Evolutionary conservation across 2,797 vertebrate species (phyloP), one percentile per base, ranked within the genome.

Genomic region (Hemibagrus guttatus): DNA sequence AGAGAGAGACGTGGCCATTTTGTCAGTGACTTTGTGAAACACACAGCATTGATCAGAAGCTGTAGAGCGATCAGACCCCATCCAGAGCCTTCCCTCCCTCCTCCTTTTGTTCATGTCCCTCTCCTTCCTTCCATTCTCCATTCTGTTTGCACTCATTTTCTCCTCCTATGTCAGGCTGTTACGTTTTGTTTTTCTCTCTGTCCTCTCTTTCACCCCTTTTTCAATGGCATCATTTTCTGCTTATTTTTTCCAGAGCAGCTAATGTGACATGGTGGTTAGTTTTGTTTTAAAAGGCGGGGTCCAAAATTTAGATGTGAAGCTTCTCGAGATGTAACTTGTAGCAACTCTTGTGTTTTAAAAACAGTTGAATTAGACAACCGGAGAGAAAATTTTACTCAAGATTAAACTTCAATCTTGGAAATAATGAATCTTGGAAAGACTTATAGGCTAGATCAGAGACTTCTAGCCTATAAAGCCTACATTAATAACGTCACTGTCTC

Each of bases 11-110:
- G 75, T 82, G 71, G 61, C 59, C 76, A 84, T 89, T 84, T 89
- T 87, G 88, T 87, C 54, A 81, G 85, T 85, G 85, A 72, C 61
- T 49, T 88, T 90, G 71, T 86, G 69, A 79, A 86, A 86, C 84
- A 64, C 61, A 75, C 80, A 61, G 84, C 76, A 89, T 86, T 86
- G 89, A 89, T 87, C 86, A 68, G 74, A 23, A 84, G 75, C 64
- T 71, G 54, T n/a, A 66, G 72, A 87, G 64, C 61, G 82, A 83
- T 78, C 61, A 83, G 72, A 81, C 71, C 64, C 81, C 86, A 58
- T 42, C 42, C 26, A 26, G 19, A 64, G 63, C 86, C 61, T 52
- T 58, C 61, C 35, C 75, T 71, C 82, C 42, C 49, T 61, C 39
- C 42, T 52, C 56, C 52, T 79, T 63, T 63, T 63, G 35, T 46